Base-by-base conservation (phyloP, 1,140 invertebrate species). In the Latrodectus geometricus region DNA sequence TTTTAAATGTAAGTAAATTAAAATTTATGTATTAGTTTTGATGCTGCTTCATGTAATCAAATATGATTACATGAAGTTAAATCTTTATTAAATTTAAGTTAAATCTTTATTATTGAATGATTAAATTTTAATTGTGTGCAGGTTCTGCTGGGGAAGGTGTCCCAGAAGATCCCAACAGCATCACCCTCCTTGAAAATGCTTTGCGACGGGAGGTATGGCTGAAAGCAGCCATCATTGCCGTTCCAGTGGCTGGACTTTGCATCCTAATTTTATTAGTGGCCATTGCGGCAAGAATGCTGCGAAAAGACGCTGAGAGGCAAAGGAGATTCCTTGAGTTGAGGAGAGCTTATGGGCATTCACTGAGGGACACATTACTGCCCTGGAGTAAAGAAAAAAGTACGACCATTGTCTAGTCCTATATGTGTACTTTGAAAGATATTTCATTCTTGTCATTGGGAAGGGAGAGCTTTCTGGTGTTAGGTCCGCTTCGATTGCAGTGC, bases 151-250 rank as follows among this genome's bases (percentile, higher is more conserved):
- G 52, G 20, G 83, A 86, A 9, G 61, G 20, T 49, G 7, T 17
- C 4, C 4, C 9, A 8, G 65, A 66, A 14, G 20, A 52, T 15
- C 68, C 82, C 11, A 73, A 72, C n/a, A 23, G 66, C 9, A 77
- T 78, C 12, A 66, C 83, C 0, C 65, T 86, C 20, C 52, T 78
- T 17, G 83, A 77, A n/a, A 35, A 50, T 35, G 72, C 86, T 2
- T 14, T 87, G 11, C 80, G 80, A 0, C 74, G 87, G 73, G 95
- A 96, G 88, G 92, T 95, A 49, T 96, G 95, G 95, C 96, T 96
- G 91, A 94, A 94, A 89, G 95, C 95, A 1, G 95, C 95, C 0
- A 96, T 96, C 21, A 96, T 96, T 74, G 95, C 95, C 0, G 95
- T 96, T 9, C 95, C 95, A 5, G 95, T 96, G 77, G 95, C 94